Conservation (phyloP, 2,797 vertebrate species). For the Myotis daubentonii region DNA sequence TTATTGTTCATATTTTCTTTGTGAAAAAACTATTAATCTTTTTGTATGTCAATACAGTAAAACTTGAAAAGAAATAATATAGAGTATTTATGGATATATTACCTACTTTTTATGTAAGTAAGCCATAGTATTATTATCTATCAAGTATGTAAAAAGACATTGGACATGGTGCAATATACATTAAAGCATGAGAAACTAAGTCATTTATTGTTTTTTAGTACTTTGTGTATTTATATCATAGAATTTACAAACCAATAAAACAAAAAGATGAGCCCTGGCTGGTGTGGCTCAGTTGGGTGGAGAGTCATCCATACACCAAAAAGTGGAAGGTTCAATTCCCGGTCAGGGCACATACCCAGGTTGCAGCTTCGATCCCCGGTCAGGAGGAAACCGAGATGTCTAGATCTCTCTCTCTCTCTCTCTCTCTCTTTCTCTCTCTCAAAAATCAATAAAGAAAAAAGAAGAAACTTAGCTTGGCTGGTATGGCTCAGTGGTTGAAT, state of each 20-base stretch:
- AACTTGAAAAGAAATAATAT: constrained; percentile 39
- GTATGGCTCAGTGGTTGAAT: too few relatives aligned
- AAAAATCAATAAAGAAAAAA: too few relatives aligned
- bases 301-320: too few relatives aligned
- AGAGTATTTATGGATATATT: neutral
- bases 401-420: too few relatives aligned
- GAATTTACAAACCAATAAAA: constrained; percentile 10
- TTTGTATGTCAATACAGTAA: neutral
- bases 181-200: neutral
- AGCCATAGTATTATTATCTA: neutral
- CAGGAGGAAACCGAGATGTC: too few relatives aligned
- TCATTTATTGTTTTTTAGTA: neutral
- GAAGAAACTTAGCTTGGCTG: too few relatives aligned
- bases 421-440: too few relatives aligned
- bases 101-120: neutral
- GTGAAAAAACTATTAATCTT: neutral
- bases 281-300: too few relatives aligned
- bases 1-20: neutral
- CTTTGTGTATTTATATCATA: neutral
- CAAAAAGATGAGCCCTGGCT: neutral
- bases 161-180: neutral
- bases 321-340: too few relatives aligned
- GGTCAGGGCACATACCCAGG: too few relatives aligned
- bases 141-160: neutral
- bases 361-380: too few relatives aligned